Percentiles rank a stretch among this genome's conserved stretches.
These are phyloP conservation scores for Acanthis flammea DNA, from an alignment of 2,797 vertebrate genomes.

Conservation along the genomic window DNA sequence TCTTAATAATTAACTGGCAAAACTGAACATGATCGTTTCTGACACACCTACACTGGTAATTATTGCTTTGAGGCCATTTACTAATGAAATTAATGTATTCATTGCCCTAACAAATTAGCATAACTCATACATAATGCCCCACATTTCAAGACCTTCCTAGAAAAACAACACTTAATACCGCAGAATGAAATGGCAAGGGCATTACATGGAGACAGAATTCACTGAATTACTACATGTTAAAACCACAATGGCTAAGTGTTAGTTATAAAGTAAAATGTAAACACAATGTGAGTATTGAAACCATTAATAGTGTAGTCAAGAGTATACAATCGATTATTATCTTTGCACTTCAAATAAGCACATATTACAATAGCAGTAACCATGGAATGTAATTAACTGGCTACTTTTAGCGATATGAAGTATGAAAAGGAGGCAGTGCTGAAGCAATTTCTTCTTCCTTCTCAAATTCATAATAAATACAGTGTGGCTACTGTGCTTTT, in stretches of 20 bases:
- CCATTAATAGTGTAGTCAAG: constrained; percentile 74
- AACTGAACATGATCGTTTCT: constrained; percentile 98
- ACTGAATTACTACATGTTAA: constrained; percentile 74
- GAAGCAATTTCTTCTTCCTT: constrained; percentile 53
- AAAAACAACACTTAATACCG: constrained; percentile 78
- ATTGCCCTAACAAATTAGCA: constrained; percentile 99
- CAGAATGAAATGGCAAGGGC: constrained; percentile 79
- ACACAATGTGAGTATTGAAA: constrained; percentile 73
- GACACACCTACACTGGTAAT: constrained; percentile 99
- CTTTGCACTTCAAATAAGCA: constrained; percentile 77
- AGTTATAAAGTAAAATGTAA: constrained; percentile 79
- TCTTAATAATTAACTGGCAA: constrained; percentile 99
- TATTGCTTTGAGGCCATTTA: constrained; percentile 99
- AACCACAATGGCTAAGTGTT: constrained; percentile 82
- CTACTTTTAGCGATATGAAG: constrained; percentile 69
- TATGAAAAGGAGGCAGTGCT: constrained; percentile 63
- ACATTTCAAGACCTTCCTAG: constrained; percentile 87
- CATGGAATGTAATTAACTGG: constrained; percentile 74
- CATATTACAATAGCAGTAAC: constrained; percentile 72
- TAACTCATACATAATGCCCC: constrained; percentile 98
- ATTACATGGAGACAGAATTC: constrained; percentile 74
- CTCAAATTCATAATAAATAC: constrained; percentile 34
- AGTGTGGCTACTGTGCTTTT: constrained; percentile 23
- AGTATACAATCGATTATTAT: constrained; percentile 73
- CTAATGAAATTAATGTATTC: constrained; percentile 99